Base-by-base conservation (phyloP, 2,888 invertebrate genomes). In the Eretmocerus hayati region DNA sequence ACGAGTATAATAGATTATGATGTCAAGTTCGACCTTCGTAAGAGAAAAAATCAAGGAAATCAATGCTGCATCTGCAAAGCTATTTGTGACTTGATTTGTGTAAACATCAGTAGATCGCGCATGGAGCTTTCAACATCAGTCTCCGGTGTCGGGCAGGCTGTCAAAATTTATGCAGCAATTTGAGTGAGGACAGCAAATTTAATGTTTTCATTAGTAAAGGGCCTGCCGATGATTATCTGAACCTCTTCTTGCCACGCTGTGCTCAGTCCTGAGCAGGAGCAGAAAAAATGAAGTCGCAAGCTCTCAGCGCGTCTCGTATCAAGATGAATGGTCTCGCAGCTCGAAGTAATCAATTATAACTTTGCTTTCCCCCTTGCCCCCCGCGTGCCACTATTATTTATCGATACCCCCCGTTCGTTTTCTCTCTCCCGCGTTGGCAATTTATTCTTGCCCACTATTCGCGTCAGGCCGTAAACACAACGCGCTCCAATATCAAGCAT, bases 381-480 rank as follows among this genome's bases (percentile, higher is more conserved):
- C 59, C 58, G 48, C 51, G 59, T 62, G 64, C 61, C 62, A 62
- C 60, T 60, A 59, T 62, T 62, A 62, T 64, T 65, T 64, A 66
- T 66, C 61, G 63, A 66, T 63, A 55, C n/a, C n/a, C n/a, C n/a
- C n/a, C n/a, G n/a, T n/a, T n/a, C n/a, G n/a, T n/a, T n/a, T n/a
- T n/a, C n/a, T n/a, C n/a, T n/a, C n/a, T n/a, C n/a, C n/a, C n/a
- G n/a, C n/a, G n/a, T n/a, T n/a, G n/a, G n/a, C n/a, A n/a, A n/a
- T n/a, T n/a, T 58, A 46, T 47, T 47, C 40, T 32, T 47, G 26
- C 26, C 26, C 26, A 11, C 26, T n/a, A 26, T 11, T 26, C 6
- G 26, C 6, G 26, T 26, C 26, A 11, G 26, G 26, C 26, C 26
- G 26, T 11, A 6, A 1, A 11, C 26, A 11, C 36, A 40, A 48